phyloP scores from a whole-genome alignment of 92 coral and sea anemone species.

The Palythoa grandis region DNA sequence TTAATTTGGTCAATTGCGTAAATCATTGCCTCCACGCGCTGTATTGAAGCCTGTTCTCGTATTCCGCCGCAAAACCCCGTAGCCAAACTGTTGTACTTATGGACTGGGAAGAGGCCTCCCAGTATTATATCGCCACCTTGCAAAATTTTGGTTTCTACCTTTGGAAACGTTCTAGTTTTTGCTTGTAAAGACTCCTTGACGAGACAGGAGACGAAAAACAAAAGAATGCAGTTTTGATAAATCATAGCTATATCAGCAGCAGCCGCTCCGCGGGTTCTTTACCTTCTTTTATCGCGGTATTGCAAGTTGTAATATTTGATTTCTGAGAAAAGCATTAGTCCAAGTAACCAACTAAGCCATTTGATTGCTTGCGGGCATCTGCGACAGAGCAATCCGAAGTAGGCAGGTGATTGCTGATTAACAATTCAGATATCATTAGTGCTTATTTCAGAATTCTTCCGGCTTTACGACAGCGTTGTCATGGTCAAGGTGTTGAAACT shows the following conservation, averaged over 20 bases:
- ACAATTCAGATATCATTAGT: slow-evolving; percentile 16
- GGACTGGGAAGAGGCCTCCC: slow-evolving; percentile 65
- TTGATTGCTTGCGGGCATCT: background rate
- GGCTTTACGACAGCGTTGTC: background rate
- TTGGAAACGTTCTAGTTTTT: background rate
- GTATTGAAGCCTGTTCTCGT: slow-evolving; percentile 49
- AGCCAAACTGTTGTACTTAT: slow-evolving; percentile 46
- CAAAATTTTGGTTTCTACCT: slow-evolving; percentile 29
- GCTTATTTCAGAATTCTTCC: slow-evolving; percentile 8
- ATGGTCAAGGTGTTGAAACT: background rate
- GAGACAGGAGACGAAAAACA: background rate
- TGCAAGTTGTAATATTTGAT: background rate
- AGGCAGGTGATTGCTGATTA: background rate
- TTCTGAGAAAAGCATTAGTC: background rate
- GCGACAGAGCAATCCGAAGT: background rate
- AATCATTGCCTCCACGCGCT: slow-evolving; percentile 57
- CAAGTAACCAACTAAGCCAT: background rate
- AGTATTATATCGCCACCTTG: slow-evolving; percentile 56
- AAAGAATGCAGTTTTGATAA: background rate
- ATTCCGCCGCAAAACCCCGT: slow-evolving; percentile 38
- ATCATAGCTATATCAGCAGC: background rate
- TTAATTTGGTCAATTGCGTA: slow-evolving; percentile 57
- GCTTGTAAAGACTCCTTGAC: background rate
- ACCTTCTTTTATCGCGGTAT: background rate
- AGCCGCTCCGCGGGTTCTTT: background rate